Evolutionary conservation across 2,113 vertebrate species (phyloP), one percentile per base, ranked within the genome.

Genomic region (Galeopterus variegatus): DNA sequence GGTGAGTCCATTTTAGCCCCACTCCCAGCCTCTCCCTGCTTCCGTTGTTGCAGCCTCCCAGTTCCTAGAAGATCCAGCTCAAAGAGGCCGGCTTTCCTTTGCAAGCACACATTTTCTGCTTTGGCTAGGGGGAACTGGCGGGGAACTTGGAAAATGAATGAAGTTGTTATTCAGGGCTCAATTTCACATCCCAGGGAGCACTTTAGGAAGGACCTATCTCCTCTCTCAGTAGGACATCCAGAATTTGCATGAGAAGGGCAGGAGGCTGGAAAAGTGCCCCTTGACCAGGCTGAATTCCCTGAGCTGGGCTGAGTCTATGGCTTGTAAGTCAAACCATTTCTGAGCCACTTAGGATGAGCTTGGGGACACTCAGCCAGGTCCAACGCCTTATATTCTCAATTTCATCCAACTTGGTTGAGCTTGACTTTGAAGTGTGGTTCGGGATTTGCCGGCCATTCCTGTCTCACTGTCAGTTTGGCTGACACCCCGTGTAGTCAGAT

Each of bases 61-160:
- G 65, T 94, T 96, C 77, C 97, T 96, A 89, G 97, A 97, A 95
- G 79, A 28, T 45, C 31, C 19, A 15, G 26, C 14, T 56, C 15
- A 15, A 41, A 28, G 52, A 81, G 65, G 15, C 56, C 67, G 75
- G 52, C 73, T 84, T 88, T 85, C 87, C 65, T 82, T 84, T 41
- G 31, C 21, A 86, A 75, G 58, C 75, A 81, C 26, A 41, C 13
- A 69, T 64, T 17, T 91, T 96, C 62, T n/a, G 11, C 26, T 52
- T 58, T 54, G 56, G 73, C 85, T 41, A 50, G 45, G 52, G 14
- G 88, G 69, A 77, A 50, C 69, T 67, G 76, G 62, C 86, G 96
- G 26, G 50, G 54, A 77, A 95, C 33, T 81, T 79, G n/a, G 65
- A 65, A 87, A 96, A 26, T 24, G 58, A 92, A 92, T 75, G 48